A percentile compares a stretch with the other conserved stretches of the same genome.
Conservation (phyloP, 2,113 vertebrate species). For the Miniopterus natalensis region DNA sequence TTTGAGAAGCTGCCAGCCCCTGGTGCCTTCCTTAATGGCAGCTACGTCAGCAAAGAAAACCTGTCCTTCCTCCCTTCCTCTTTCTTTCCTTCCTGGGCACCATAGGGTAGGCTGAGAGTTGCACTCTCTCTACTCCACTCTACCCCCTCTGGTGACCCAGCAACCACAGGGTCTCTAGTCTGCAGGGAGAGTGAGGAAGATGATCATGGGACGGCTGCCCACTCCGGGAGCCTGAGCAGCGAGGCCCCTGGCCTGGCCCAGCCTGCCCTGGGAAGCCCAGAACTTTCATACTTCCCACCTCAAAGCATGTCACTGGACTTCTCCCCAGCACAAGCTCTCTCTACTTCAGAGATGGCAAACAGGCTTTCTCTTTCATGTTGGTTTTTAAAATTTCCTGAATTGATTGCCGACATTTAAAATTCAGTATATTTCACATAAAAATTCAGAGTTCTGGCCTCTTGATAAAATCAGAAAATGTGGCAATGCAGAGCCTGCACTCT, state of each 20-base stretch:
- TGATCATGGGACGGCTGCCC: not conserved
- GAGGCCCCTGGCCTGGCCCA: not conserved
- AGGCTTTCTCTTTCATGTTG: not conserved
- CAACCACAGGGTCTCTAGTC: not conserved
- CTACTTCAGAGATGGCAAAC: not conserved
- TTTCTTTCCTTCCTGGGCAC: not conserved
- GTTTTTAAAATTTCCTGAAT: conserved; percentile 27
- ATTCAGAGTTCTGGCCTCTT: conserved; percentile 27
- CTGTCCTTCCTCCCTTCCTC: not conserved
- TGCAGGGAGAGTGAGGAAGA: not conserved
- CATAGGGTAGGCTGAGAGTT: not conserved
- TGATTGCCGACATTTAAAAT: conserved; percentile 55
- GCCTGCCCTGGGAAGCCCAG: not conserved
- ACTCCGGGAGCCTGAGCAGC: not conserved
- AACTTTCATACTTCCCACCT: not conserved
- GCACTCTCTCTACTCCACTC: not conserved
- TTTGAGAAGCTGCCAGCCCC: not conserved
- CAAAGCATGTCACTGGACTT: not conserved
- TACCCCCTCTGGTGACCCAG: not conserved
- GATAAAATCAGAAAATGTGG: not conserved
- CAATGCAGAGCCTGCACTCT: not conserved
- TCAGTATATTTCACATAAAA: not conserved
- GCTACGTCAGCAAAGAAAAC: not conserved
- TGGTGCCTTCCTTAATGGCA: not conserved
- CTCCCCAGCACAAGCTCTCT: not conserved